phyloP scores from a whole-genome alignment of 1,140 invertebrate species.

The Camponotus floridanus region DNA sequence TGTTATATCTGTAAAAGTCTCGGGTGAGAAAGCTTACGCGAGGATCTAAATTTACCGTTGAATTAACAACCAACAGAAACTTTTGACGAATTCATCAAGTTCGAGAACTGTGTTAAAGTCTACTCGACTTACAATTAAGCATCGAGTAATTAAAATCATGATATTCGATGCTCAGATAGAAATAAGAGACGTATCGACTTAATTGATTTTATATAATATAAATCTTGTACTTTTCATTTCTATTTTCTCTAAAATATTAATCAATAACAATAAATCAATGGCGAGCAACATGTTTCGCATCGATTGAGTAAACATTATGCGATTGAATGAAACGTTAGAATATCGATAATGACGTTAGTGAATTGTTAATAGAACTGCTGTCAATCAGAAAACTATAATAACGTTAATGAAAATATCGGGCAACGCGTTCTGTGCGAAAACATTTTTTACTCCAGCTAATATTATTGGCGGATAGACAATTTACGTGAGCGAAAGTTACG shows the following conservation, averaged over 20 bases:
- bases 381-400: constrained; percentile 54
- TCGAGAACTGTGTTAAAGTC: constrained; percentile 15
- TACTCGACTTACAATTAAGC: constrained; percentile 18
- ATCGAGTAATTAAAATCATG: constrained; percentile 23
- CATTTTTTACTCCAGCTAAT: constrained; percentile 29
- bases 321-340: constrained; percentile 34
- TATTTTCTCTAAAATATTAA: background rate
- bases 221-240: background rate
- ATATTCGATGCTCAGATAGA: constrained; percentile 1
- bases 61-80: constrained; percentile 21
- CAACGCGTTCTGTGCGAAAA: background rate
- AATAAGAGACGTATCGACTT: background rate
- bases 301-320: background rate
- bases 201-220: constrained; percentile 6
- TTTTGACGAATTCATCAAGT: background rate
- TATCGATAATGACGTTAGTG: constrained; percentile 53
- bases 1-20: constrained; percentile 31
- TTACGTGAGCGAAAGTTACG: constrained; percentile 41
- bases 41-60: constrained; percentile 13
- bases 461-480: constrained; percentile 20
- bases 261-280: constrained; percentile 20
- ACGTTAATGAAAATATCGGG: constrained; percentile 51
- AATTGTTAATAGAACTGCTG: constrained; percentile 18
- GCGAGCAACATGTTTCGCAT: background rate
- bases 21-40: background rate